phyloP scores from a whole-genome alignment of 2,888 invertebrate genomes.

The Tenthredo livida region DNA sequence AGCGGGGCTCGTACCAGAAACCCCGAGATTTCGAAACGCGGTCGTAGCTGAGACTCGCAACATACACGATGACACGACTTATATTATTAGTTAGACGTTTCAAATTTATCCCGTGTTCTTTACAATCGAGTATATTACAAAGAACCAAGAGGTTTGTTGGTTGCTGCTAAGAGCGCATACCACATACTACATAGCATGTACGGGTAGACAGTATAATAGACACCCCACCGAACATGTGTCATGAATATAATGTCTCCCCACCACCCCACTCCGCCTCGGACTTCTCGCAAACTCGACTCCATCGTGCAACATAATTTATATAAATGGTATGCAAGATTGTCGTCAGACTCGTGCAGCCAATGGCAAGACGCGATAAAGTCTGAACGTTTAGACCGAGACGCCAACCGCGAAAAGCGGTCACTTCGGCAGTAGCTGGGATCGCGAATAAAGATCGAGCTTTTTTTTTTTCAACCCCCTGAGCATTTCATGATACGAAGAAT shows the following conservation, averaged over 20 bases:
- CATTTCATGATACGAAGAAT: not conserved
- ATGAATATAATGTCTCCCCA: not conserved
- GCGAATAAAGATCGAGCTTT: not conserved
- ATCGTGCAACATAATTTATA: conserved; percentile 60
- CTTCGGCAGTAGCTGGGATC: not conserved
- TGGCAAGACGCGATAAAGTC: conserved; percentile 21
- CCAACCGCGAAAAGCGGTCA: not conserved
- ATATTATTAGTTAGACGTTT: not conserved
- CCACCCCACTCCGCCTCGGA: not conserved
- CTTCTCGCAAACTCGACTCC: conserved; percentile 46
- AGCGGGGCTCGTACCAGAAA: not conserved
- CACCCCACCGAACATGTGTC: conserved; percentile 48
- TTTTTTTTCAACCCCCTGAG: not conserved
- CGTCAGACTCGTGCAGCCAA: conserved; percentile 33
- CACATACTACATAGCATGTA: conserved; percentile 6
- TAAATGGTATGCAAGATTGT: conserved; percentile 61
- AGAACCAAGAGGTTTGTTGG: conserved; percentile 57
- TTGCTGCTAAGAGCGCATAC: conserved; percentile 23
- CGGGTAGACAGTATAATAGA: conserved; percentile 71
- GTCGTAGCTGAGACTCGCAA: not conserved
- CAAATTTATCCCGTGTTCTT: not conserved
- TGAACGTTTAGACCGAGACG: not conserved
- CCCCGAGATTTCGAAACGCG: not conserved
- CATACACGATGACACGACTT: not conserved
- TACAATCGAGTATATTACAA: not conserved